These are phyloP conservation scores for Babylonia areolata DNA, from an alignment of 1,140 invertebrate genomes.

Conservation along the genomic window DNA sequence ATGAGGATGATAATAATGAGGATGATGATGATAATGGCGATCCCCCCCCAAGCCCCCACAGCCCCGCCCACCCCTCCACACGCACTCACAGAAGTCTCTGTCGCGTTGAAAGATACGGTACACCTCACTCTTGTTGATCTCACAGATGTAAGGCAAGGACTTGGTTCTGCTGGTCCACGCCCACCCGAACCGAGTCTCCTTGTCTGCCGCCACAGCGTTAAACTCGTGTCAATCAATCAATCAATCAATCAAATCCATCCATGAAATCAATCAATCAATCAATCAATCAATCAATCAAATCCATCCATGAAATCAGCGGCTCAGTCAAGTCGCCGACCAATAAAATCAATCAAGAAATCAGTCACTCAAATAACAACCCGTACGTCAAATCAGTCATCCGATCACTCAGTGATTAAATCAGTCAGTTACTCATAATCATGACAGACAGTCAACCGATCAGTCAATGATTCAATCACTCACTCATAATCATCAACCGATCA, in stretches of 20 bases:
- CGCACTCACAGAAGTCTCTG: conserved; percentile 58
- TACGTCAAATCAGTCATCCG: neutral
- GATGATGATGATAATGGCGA: too few relatives aligned
- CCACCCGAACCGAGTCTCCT: conserved; percentile 26
- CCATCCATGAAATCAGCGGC: too few relatives aligned
- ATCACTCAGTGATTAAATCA: neutral
- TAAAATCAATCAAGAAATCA: neutral
- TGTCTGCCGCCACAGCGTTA: neutral
- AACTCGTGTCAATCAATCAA: neutral
- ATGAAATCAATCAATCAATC: neutral
- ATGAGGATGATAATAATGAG: too few relatives aligned
- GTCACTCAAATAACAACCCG: neutral
- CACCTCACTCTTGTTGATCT: conserved; percentile 57
- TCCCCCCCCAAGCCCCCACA: neutral
- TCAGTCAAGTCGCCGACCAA: neutral
- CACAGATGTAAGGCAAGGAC: conserved; percentile 59
- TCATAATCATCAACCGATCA: too few relatives aligned
- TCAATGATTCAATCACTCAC: too few relatives aligned
- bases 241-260: neutral
- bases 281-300: neutral
- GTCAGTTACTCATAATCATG: neutral
- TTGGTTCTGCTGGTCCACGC: neutral
- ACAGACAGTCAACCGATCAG: neutral
- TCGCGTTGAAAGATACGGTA: conserved; percentile 57
- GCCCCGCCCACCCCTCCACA: neutral